A percentile compares a stretch with the other conserved stretches of the same genome.
These are phyloP conservation scores for Chiroxiphia lanceolata DNA, from an alignment of 2,797 vertebrate genomes.

Conservation along the genomic window DNA sequence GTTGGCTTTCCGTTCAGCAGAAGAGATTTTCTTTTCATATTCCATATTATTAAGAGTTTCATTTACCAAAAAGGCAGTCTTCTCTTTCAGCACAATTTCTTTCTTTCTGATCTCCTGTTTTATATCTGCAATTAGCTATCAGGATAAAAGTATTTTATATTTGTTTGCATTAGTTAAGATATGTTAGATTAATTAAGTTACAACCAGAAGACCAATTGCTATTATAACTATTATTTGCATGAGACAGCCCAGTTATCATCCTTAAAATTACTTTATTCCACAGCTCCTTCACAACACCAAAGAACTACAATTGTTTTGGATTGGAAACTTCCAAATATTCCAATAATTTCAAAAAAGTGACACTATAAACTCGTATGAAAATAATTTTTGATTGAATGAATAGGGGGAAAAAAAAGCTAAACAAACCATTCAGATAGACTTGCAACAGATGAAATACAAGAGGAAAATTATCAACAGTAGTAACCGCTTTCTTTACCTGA, in stretches of 20 bases:
- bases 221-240: background rate
- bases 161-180: background rate
- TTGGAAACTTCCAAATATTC: background rate
- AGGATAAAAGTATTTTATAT: background rate
- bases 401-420: background rate
- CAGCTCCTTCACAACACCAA: background rate
- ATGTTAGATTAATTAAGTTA: background rate
- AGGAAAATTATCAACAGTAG: background rate
- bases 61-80: constrained; percentile 82
- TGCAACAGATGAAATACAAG: background rate
- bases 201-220: background rate
- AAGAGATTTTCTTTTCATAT: constrained; percentile 81
- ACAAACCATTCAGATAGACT: background rate
- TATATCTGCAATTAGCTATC: constrained; percentile 80
- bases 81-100: constrained; percentile 80
- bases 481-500: background rate
- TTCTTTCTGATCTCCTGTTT: constrained; percentile 84
- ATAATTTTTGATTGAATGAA: background rate
- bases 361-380: background rate
- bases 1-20: constrained; percentile 73
- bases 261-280: background rate
- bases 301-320: background rate
- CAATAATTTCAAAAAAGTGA: background rate
- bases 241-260: background rate
- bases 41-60: constrained; percentile 88